These are phyloP conservation scores for Bostrychus sinensis DNA, from an alignment of 2,113 vertebrate species.

Conservation along the genomic window DNA sequence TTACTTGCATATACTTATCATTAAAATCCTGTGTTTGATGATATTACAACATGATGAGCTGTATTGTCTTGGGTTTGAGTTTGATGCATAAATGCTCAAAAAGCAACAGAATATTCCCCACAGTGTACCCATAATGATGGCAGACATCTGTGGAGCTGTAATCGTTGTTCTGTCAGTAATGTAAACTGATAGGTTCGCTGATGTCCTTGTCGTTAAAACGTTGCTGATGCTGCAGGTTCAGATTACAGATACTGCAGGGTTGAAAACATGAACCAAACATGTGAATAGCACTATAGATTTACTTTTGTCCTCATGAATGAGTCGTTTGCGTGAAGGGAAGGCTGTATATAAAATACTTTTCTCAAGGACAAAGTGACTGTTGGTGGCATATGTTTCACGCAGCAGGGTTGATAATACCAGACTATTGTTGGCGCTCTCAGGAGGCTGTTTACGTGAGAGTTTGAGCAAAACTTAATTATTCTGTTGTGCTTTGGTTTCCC, in stretches of 20 bases:
- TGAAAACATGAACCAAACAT: conserved; percentile 19
- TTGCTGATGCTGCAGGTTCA: conserved; percentile 39
- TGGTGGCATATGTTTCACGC: conserved; percentile 16
- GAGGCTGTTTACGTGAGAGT: too few species aligned
- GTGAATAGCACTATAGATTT: background rate
- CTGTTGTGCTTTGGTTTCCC: too few species aligned
- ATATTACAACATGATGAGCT: too few species aligned
- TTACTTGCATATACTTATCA: too few species aligned
- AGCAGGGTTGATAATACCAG: conserved; percentile 1
- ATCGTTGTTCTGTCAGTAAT: conserved; percentile 31
- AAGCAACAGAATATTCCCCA: background rate
- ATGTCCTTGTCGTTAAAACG: conserved; percentile 23
- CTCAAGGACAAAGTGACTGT: conserved; percentile 26
- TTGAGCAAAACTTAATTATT: too few species aligned
- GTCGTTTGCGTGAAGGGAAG: conserved; percentile 20
- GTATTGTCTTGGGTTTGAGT: too few species aligned
- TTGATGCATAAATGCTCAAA: conserved; percentile 8
- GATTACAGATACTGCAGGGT: conserved; percentile 24
- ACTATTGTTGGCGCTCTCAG: too few species aligned
- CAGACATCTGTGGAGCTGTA: conserved; percentile 26
- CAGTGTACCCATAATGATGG: background rate
- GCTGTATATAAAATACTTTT: conserved; percentile 19
- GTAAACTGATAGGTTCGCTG: conserved; percentile 29
- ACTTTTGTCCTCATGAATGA: background rate
- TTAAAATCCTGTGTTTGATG: too few species aligned